Conservation (phyloP, 2,113 vertebrate genomes). For the Cisticola juncidis region DNA sequence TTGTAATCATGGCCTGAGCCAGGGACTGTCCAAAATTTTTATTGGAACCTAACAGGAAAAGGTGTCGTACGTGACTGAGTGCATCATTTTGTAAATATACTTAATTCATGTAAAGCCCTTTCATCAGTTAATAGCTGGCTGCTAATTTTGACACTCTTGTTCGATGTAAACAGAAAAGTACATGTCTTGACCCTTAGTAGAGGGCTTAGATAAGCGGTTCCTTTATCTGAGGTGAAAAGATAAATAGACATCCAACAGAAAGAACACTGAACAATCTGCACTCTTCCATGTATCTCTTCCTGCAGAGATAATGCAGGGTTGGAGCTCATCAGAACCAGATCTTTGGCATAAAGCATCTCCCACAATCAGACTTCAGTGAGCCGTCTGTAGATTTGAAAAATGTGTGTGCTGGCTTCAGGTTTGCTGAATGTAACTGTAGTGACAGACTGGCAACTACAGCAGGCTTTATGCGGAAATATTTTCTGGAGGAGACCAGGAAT, state of each 20-base stretch:
- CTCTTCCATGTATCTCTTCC: not conserved
- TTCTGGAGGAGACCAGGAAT: conserved; percentile 5
- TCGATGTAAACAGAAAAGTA: not conserved
- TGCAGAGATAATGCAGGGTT: not conserved
- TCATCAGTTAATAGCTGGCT: not conserved
- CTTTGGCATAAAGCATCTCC: not conserved
- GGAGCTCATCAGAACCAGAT: not conserved
- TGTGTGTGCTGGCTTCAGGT: not conserved
- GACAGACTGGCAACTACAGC: not conserved
- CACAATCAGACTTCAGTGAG: not conserved
- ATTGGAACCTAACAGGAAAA: not conserved
- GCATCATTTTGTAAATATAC: not conserved
- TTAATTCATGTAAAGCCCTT: not conserved
- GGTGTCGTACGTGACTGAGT: not conserved
- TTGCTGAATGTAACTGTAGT: not conserved
- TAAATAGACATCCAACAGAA: not conserved
- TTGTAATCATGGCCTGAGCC: not conserved
- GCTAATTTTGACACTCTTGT: not conserved
- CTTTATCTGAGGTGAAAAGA: not conserved
- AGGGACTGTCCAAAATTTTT: not conserved
- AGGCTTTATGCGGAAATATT: not conserved
- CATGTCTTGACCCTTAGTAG: not conserved
- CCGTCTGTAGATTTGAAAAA: not conserved
- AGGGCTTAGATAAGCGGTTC: not conserved
- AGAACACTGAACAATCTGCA: not conserved